Conservation (phyloP, 2,888 invertebrate species). For the Trissolcus brochymenae region DNA sequence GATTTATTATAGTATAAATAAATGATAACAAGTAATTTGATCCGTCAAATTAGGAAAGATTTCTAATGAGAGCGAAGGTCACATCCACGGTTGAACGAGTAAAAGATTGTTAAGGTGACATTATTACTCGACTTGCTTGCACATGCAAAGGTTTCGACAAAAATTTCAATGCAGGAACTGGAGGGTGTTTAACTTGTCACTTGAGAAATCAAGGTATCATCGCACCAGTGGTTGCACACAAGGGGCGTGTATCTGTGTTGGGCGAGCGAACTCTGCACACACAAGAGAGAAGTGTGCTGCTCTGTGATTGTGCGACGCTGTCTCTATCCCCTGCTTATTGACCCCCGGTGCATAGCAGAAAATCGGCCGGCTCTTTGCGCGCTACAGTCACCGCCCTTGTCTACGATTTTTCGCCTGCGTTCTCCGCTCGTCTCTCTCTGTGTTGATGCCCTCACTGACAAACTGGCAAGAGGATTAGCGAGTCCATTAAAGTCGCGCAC, state of each 20-base stretch:
- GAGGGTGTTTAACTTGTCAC: conserved; percentile 72
- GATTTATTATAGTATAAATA: neutral
- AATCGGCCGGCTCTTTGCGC: conserved; percentile 52
- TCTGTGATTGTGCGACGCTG: conserved; percentile 36
- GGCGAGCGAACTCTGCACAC: conserved; percentile 52
- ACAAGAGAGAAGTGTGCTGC: conserved; percentile 26
- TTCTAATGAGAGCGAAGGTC: neutral
- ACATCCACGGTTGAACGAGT: neutral
- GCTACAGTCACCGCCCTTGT: conserved; percentile 65
- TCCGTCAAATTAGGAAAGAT: neutral
- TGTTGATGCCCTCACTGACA: conserved; percentile 67
- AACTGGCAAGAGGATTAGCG: conserved; percentile 76
- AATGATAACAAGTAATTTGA: neutral
- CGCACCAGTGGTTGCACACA: conserved; percentile 71
- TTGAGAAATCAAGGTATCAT: conserved; percentile 74
- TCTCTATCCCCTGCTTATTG: conserved; percentile 37
- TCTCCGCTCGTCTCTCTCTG: conserved; percentile 37
- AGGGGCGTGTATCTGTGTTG: conserved; percentile 70
- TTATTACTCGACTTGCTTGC: conserved; percentile 40
- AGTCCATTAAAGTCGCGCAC: conserved; percentile 77
- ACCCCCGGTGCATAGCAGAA: conserved; percentile 46
- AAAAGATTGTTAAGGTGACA: neutral
- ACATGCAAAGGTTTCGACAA: conserved; percentile 16
- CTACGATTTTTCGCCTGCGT: conserved; percentile 48
- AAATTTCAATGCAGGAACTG: conserved; percentile 48